Conservation (phyloP, 2,797 vertebrate genomes). For the Remorina albescens region DNA sequence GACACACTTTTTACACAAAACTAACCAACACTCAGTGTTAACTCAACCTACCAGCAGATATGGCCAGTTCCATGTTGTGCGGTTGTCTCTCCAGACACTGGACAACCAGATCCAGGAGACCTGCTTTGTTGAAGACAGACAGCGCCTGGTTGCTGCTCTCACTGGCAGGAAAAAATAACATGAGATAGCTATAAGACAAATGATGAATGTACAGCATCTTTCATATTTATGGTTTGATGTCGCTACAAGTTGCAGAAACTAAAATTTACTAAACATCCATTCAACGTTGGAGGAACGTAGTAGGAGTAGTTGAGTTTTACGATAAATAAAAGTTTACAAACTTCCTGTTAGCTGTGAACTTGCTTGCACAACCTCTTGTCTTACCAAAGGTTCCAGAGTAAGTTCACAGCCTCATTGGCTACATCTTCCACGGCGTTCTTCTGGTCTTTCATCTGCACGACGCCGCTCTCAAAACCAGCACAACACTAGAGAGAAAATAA, state of each 20-base stretch:
- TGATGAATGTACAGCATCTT: not conserved
- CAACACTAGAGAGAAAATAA: conserved; percentile 86
- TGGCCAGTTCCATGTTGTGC: conserved; percentile 90
- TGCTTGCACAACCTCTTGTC: conserved; percentile 28
- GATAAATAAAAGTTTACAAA: conserved; percentile 8
- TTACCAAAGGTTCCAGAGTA: conserved; percentile 98
- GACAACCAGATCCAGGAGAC: conserved; percentile 90
- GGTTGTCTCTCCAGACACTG: conserved; percentile 90
- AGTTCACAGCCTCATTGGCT: conserved; percentile 93
- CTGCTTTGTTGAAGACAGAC: conserved; percentile 92
- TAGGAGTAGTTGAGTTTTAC: too few relatives aligned
- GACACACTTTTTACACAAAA: not conserved
- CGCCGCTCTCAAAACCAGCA: conserved; percentile 83
- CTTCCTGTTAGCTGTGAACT: not conserved
- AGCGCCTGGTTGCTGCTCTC: conserved; percentile 93
- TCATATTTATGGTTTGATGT: not conserved
- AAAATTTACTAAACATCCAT: too few relatives aligned
- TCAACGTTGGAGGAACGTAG: too few relatives aligned
- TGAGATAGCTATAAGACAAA: not conserved
- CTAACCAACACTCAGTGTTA: not conserved
- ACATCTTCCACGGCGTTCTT: conserved; percentile 88
- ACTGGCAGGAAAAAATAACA: conserved; percentile 74
- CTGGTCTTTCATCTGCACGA: conserved; percentile 74
- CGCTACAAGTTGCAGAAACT: not conserved
- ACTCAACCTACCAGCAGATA: conserved; percentile 91